Base-by-base conservation (phyloP, 2,797 vertebrate genomes). In the Leontopithecus rosalia region DNA sequence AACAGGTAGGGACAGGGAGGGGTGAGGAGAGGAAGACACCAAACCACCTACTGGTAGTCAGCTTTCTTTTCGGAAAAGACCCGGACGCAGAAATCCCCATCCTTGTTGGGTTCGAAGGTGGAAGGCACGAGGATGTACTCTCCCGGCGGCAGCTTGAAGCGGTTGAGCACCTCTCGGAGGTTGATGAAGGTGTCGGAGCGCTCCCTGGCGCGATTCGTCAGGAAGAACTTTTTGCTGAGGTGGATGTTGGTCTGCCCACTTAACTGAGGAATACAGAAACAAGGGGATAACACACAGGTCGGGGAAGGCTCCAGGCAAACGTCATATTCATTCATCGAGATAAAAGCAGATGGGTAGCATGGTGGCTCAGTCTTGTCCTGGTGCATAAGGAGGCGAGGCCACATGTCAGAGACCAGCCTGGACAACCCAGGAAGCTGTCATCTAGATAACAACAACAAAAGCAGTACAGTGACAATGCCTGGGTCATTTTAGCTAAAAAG, bases 1-100 rank as follows among this genome's bases (percentile, higher is more conserved):
- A 0, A 79, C 0, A 13, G 4, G 2, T 12, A 22, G 19, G 58
- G 24, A 6, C 30, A 2, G n/a, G 46, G 20, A 6, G 48, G 12
- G 6, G 55, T 28, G 5, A 12, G 6, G 30, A 7, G 33, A 30
- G 9, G 28, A 13, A 11, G 36, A 39, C 15, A 30, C 20, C 33
- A 7, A 13, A 6, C 6, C 28, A 98, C 99, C 0, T 97, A 99
- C 99, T 98, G 98, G 90, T 99, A 99, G 75, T 99, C 98, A 0
- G 99, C 99, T 3, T 99, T 99, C 95, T 99, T 99, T 96, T 99
- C 99, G 0, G 99, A 99, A 97, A 99, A 99, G 72, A 99, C 98
- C 0, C 99, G 98, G 24, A 99, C 98, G 7, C 99, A 99, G 98
- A 99, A 99, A 93, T 99, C 99, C 26, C 99, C 99, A 0, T 99